Conservation (phyloP, 2,113 vertebrate species). For the Pantherophis guttatus region DNA sequence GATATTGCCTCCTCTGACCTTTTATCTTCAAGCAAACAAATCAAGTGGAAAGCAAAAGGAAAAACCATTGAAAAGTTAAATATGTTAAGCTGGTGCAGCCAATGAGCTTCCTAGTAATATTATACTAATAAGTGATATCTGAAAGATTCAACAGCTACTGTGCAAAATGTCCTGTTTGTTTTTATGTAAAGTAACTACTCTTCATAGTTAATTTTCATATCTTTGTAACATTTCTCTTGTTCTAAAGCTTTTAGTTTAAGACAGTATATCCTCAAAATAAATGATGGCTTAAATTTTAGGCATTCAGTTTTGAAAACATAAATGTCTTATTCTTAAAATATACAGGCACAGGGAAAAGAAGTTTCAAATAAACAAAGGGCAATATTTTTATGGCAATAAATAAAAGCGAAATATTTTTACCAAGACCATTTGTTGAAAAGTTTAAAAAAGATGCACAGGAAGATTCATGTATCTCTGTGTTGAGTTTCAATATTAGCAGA, state of each 20-base stretch:
- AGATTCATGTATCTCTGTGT: slow-evolving; percentile 7
- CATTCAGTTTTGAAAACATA: slow-evolving; percentile 15
- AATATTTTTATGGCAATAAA: not conserved
- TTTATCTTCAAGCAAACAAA: not conserved
- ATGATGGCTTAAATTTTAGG: slow-evolving; percentile 5
- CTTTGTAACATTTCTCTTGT: not conserved
- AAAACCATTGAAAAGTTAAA: not conserved
- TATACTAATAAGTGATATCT: not conserved
- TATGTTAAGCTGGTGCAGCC: not conserved
- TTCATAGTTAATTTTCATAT: not conserved
- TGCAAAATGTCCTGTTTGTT: not conserved
- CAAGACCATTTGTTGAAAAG: slow-evolving; percentile 10
- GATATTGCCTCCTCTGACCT: not conserved
- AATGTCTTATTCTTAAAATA: not conserved
- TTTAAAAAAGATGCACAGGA: not conserved
- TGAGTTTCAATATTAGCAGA: slow-evolving; percentile 52
- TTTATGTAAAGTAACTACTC: not conserved
- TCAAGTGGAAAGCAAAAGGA: not conserved
- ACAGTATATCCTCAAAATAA: not conserved
- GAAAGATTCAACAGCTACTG: not conserved
- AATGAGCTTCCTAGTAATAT: not conserved
- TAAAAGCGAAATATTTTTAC: not conserved
- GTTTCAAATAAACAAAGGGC: not conserved
- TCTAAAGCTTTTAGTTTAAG: not conserved
- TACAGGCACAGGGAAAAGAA: not conserved